Conservation (phyloP, 2,113 vertebrate species). For the Nesoenas mayeri region DNA sequence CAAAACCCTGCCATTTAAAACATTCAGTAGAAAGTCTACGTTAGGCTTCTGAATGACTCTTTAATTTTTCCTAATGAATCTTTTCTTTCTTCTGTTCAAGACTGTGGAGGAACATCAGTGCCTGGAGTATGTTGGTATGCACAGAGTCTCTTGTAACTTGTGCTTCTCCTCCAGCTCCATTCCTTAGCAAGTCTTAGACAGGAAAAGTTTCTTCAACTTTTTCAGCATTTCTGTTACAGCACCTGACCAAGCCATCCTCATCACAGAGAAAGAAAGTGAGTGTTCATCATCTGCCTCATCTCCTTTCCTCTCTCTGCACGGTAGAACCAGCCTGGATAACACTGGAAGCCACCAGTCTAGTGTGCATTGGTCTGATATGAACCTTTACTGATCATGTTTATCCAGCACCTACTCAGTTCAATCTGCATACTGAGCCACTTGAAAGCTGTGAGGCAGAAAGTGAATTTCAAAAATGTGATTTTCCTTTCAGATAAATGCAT, state of each 20-base stretch:
- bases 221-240: slow-evolving; percentile 5
- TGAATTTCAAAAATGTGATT: slow-evolving; percentile 62
- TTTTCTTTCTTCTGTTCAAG: neutral
- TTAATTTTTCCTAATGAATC: neutral
- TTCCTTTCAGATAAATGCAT: slow-evolving; percentile 47
- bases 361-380: slow-evolving; percentile 36
- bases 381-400: slow-evolving; percentile 49
- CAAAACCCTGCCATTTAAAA: neutral
- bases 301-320: slow-evolving; percentile 43
- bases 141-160: neutral
- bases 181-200: neutral
- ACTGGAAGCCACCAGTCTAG: slow-evolving; percentile 35
- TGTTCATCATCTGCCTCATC: slow-evolving; percentile 1
- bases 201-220: slow-evolving; percentile 46
- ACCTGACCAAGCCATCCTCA: slow-evolving; percentile 3
- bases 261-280: neutral
- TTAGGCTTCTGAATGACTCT: neutral
- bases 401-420: slow-evolving; percentile 23
- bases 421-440: slow-evolving; percentile 33
- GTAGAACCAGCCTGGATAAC: slow-evolving; percentile 24
- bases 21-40: neutral
- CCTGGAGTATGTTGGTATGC: neutral
- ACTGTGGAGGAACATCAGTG: neutral
- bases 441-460: slow-evolving; percentile 65
- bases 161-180: neutral